Evolutionary conservation across 2,113 vertebrate genomes (phyloP).

Genomic region (Nannospalax galili): DNA sequence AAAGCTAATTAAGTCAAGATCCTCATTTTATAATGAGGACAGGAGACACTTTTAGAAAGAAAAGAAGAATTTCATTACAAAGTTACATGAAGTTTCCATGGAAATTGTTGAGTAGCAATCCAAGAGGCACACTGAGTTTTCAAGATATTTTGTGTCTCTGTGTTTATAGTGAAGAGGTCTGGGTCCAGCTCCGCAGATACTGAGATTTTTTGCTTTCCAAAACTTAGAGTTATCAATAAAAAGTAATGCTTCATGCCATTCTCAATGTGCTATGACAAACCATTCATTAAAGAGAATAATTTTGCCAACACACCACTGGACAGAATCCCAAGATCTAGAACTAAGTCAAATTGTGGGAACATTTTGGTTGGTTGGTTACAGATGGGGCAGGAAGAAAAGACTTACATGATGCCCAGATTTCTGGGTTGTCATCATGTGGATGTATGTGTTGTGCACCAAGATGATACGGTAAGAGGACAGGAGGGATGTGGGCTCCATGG

Average conservation of each 20-base stretch:
- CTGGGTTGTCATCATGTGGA: neutral
- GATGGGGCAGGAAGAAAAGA: neutral
- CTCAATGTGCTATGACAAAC: neutral
- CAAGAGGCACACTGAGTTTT: neutral
- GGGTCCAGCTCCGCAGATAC: neutral
- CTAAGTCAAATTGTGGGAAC: neutral
- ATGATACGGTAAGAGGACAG: neutral
- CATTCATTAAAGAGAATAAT: neutral
- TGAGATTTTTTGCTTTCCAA: neutral
- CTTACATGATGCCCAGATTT: neutral
- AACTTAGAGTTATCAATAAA: neutral
- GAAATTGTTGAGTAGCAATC: neutral
- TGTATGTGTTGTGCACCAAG: neutral
- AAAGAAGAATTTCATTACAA: neutral
- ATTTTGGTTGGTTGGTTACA: too few species aligned
- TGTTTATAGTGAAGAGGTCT: neutral
- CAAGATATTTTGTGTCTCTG: neutral
- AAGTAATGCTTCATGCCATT: neutral
- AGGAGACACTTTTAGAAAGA: neutral
- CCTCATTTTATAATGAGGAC: conserved; percentile 4
- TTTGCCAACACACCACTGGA: neutral
- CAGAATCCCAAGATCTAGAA: neutral
- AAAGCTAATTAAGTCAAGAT: neutral
- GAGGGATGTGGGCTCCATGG: neutral
- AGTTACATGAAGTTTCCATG: neutral